These are phyloP conservation scores for Octomys mimax DNA, from an alignment of 2,797 vertebrate species.

Conservation along the genomic window DNA sequence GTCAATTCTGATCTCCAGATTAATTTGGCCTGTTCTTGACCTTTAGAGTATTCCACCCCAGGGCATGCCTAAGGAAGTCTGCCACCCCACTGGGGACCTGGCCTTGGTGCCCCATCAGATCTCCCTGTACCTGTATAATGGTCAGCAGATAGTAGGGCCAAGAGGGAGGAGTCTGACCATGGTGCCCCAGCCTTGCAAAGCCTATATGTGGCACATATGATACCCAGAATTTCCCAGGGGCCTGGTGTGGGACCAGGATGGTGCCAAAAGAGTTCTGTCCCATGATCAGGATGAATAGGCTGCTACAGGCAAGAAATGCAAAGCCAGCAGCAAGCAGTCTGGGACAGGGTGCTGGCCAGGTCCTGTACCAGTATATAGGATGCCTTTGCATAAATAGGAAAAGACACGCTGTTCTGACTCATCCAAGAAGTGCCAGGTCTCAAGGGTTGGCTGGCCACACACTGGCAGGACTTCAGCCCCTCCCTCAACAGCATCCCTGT, in stretches of 20 bases:
- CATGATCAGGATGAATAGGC: conserved; percentile 9
- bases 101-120: neutral
- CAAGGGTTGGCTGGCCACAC: neutral
- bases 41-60: neutral
- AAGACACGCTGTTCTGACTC: neutral
- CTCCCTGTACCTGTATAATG: neutral
- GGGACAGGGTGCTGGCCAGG: conserved; percentile 33
- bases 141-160: neutral
- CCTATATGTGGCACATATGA: neutral
- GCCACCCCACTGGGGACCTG: neutral
- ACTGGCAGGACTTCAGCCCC: neutral
- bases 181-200: neutral
- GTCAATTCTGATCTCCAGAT: neutral
- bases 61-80: neutral
- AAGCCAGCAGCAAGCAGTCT: neutral
- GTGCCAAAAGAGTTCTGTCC: neutral
- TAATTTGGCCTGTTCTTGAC: neutral
- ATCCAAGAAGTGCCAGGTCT: neutral
- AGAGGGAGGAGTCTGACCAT: neutral
- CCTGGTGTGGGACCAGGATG: neutral
- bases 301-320: conserved; percentile 28
- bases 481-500: neutral
- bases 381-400: conserved; percentile 25
- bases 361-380: neutral
- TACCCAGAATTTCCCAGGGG: neutral